Percentiles rank a stretch among this genome's conserved stretches.
Evolutionary conservation across 2,113 vertebrate species (phyloP).

Genomic region (Plectropomus leopardus): DNA sequence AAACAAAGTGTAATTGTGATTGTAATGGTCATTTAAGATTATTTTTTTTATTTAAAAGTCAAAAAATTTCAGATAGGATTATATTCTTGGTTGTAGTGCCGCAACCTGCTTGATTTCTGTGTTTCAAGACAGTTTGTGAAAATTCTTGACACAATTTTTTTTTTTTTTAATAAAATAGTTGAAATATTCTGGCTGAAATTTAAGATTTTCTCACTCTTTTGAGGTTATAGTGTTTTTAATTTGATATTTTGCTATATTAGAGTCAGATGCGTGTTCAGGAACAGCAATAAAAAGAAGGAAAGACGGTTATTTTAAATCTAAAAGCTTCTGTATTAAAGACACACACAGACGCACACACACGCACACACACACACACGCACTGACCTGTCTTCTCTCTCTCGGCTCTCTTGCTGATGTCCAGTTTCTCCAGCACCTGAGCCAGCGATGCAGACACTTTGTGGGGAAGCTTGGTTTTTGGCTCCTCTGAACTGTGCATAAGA

Average conservation of each 20-base stretch:
- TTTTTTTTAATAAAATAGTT: neutral
- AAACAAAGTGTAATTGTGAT: too few species aligned
- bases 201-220: neutral
- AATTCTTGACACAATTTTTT: too few species aligned
- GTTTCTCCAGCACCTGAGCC: constrained; percentile 63
- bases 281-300: neutral
- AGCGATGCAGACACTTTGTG: constrained; percentile 67
- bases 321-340: too few species aligned
- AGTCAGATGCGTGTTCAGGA: constrained; percentile 37
- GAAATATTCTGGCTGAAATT: too few species aligned
- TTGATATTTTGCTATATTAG: neutral
- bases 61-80: too few species aligned
- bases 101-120: too few species aligned
- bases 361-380: neutral
- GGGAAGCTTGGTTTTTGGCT: constrained; percentile 64
- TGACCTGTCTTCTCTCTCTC: constrained; percentile 67
- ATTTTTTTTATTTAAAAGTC: too few species aligned
- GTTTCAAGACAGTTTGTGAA: neutral
- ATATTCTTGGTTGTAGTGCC: too few species aligned
- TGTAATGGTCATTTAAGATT: too few species aligned
- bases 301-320: neutral
- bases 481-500: constrained; percentile 54
- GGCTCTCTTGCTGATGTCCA: constrained; percentile 50
- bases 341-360: neutral
- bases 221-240: neutral